phyloP scores from a whole-genome alignment of 1,140 invertebrate genomes.

The Drosophila bocqueti region DNA sequence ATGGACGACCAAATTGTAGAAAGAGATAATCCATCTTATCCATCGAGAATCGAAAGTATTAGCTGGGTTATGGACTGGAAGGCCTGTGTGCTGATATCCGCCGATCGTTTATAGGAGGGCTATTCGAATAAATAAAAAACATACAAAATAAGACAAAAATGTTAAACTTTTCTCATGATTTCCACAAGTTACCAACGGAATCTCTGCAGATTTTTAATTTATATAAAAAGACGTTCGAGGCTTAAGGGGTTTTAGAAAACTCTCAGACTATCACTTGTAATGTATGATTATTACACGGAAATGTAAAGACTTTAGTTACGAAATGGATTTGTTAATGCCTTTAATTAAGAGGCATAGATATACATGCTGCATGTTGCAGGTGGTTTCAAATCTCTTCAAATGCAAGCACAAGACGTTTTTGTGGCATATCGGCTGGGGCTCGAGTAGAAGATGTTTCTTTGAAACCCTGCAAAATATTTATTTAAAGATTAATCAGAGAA shows the following conservation, averaged over 20 bases:
- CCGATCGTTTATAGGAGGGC: conserved; percentile 3
- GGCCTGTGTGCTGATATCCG: conserved; percentile 1
- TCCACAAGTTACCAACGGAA: neutral
- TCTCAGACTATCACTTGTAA: neutral
- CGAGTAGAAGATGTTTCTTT: conserved; percentile 11
- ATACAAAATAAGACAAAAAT: neutral
- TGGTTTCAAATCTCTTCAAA: neutral
- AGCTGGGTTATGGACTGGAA: conserved; percentile 11
- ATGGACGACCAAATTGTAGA: neutral
- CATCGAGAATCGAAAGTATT: neutral
- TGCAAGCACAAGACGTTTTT: conserved; percentile 4
- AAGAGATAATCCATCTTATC: neutral
- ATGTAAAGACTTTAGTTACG: neutral
- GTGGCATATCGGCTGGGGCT: conserved; percentile 1
- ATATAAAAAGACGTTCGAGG: neutral
- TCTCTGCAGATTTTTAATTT: neutral
- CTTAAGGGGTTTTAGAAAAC: neutral
- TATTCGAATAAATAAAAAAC: neutral
- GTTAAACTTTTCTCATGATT: neutral
- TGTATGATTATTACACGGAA: neutral
- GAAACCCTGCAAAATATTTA: conserved; percentile 7
- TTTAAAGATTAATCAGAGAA: neutral
- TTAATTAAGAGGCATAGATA: neutral
- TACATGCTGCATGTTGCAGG: neutral
- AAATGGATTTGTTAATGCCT: neutral